These are phyloP conservation scores for Sylvia borin DNA, from an alignment of 2,797 vertebrate species.

Conservation along the genomic window DNA sequence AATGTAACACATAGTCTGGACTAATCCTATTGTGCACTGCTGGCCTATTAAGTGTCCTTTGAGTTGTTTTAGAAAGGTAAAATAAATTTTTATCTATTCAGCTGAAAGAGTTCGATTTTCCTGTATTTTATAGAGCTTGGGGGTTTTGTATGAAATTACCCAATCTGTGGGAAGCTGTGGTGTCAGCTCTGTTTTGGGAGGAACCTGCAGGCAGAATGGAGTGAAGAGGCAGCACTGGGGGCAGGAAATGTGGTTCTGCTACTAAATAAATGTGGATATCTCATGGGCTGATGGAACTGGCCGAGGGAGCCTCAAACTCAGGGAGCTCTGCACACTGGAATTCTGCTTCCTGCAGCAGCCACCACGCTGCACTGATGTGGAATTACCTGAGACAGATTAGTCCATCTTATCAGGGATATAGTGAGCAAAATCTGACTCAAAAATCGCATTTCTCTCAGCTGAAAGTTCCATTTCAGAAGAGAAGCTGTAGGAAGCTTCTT, in stretches of 20 bases:
- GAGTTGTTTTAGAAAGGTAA: background rate
- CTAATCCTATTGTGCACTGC: rapidly evolving
- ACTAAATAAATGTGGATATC: background rate
- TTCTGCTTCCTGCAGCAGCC: background rate
- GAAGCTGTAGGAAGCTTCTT: rapidly evolving
- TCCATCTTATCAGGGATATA: background rate
- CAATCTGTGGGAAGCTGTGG: rapidly evolving
- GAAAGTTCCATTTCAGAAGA: background rate
- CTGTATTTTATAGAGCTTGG: background rate
- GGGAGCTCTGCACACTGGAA: background rate
- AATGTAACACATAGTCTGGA: rapidly evolving
- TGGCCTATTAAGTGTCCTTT: background rate
- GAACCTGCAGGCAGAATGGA: too few relatives aligned
- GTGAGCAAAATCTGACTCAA: background rate
- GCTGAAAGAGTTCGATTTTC: background rate
- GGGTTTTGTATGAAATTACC: background rate
- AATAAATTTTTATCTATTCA: background rate
- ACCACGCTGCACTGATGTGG: rapidly evolving
- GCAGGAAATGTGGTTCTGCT: too few relatives aligned
- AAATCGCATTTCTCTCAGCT: background rate
- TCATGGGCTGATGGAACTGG: background rate
- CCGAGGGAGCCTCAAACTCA: background rate
- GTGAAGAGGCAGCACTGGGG: background rate
- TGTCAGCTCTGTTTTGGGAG: background rate
- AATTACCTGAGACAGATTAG: rapidly evolving